Percentiles rank a stretch among this genome's conserved stretches.
phyloP scores from a whole-genome alignment of 2,113 vertebrate genomes.

The Arvicanthis niloticus region DNA sequence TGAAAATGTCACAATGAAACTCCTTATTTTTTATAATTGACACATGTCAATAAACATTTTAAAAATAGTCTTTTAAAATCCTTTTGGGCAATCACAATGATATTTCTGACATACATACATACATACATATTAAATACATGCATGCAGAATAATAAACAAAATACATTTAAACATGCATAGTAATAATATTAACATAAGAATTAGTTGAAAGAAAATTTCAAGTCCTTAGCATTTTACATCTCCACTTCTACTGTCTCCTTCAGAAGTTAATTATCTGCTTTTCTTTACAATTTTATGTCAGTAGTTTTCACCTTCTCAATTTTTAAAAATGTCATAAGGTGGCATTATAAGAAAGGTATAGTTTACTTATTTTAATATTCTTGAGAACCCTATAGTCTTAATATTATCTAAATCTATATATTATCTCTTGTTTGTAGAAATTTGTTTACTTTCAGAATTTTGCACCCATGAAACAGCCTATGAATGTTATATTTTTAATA shows the following conservation, averaged over 20 bases:
- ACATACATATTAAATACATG: background rate
- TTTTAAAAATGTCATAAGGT: background rate
- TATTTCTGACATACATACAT: background rate
- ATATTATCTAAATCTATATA: background rate
- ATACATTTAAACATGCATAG: background rate
- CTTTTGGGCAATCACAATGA: background rate
- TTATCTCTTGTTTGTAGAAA: background rate
- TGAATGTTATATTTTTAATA: background rate
- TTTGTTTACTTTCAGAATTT: conserved; percentile 32
- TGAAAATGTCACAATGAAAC: background rate
- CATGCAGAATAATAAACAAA: background rate
- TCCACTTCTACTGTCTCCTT: background rate
- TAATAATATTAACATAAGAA: background rate
- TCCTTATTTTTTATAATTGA: background rate
- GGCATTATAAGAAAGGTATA: background rate
- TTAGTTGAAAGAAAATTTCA: background rate
- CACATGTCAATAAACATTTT: background rate
- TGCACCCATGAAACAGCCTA: background rate
- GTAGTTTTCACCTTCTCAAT: background rate
- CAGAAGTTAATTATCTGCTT: background rate
- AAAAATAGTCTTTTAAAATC: background rate
- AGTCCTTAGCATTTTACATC: background rate
- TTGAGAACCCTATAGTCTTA: background rate
- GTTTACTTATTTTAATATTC: background rate
- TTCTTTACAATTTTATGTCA: background rate